A percentile compares a stretch with the other conserved stretches of the same genome.
phyloP scores from a whole-genome alignment of 2,113 vertebrate species.

The Rhodinocichla rosea region DNA sequence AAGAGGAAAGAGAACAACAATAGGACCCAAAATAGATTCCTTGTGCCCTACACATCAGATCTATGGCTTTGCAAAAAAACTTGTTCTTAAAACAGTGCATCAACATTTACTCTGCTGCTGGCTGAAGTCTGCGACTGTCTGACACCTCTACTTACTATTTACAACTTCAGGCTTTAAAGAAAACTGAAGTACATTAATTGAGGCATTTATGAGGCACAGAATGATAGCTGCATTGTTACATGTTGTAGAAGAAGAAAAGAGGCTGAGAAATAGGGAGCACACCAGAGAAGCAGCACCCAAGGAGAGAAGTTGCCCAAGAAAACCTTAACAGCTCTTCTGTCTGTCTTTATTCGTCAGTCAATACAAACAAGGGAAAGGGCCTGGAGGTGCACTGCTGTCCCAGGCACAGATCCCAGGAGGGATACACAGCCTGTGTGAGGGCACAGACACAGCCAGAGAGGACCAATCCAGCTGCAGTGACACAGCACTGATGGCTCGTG shows the following conservation, averaged over 20 bases:
- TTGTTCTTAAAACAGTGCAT: background rate
- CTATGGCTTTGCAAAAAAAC: background rate
- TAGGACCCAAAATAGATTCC: background rate
- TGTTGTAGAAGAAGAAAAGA: background rate
- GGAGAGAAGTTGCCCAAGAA: background rate
- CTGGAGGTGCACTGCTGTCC: background rate
- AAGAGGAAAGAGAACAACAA: background rate
- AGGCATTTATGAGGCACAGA: background rate
- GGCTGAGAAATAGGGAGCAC: background rate
- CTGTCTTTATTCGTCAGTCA: background rate
- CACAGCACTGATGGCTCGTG: fast-evolving
- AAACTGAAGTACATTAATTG: background rate
- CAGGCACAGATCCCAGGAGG: background rate
- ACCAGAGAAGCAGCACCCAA: background rate
- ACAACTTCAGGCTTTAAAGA: background rate
- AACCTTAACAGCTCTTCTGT: background rate
- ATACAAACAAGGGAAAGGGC: background rate
- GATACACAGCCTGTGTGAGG: background rate
- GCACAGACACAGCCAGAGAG: background rate
- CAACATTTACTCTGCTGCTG: background rate
- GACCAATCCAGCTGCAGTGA: background rate
- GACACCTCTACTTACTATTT: background rate
- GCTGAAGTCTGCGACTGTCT: background rate
- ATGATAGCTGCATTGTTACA: background rate
- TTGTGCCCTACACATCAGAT: background rate